Conservation (phyloP, 2,888 invertebrate species). For the Cheilosia vulpina region DNA sequence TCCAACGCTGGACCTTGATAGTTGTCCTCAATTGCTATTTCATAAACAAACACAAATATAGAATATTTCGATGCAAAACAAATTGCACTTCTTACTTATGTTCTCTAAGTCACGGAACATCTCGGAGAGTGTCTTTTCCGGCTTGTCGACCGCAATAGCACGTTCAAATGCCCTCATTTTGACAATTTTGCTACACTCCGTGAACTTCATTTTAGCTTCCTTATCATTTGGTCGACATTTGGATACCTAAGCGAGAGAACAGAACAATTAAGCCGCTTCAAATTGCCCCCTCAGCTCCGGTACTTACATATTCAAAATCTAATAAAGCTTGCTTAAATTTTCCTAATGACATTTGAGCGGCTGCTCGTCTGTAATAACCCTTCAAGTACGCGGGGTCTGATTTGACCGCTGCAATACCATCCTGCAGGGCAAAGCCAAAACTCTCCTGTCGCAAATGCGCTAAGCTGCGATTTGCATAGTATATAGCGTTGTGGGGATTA, state of each 20-base stretch:
- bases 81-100: conserved; percentile 87
- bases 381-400: conserved; percentile 95
- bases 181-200: conserved; percentile 98
- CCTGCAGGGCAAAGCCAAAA: conserved; percentile 96
- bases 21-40: conserved; percentile 95
- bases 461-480: conserved; percentile 97
- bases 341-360: conserved; percentile 98
- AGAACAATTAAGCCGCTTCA: conserved; percentile 27
- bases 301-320: conserved; percentile 96
- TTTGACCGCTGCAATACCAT: conserved; percentile 96
- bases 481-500: conserved; percentile 93
- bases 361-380: conserved; percentile 98
- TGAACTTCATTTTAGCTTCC: conserved; percentile 95
- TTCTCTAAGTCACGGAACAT: conserved; percentile 92
- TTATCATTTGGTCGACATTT: conserved; percentile 96
- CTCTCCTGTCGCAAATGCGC: conserved; percentile 96
- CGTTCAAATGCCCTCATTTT: conserved; percentile 97
- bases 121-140: conserved; percentile 93
- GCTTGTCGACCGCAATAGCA: conserved; percentile 97
- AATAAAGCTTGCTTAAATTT: conserved; percentile 98
- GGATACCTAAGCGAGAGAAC: conserved; percentile 87
- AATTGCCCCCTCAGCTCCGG: neutral
- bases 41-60: conserved; percentile 5
- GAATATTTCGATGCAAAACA: neutral
- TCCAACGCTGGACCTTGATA: conserved; percentile 96